phyloP scores from a whole-genome alignment of 2,113 vertebrate species.

The Euleptes europaea region DNA sequence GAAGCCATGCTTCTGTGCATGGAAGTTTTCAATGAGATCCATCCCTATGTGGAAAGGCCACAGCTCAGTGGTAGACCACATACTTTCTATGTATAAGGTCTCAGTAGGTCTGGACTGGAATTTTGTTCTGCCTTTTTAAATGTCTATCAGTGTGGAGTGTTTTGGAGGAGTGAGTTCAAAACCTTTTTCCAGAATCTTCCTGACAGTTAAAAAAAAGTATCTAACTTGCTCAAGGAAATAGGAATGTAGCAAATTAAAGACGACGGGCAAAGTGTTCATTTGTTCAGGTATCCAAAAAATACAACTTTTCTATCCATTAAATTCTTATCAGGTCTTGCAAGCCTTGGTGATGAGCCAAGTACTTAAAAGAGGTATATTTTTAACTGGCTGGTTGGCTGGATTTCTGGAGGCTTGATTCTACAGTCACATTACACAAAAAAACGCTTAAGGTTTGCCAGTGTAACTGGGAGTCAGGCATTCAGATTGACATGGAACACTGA shows the following conservation, averaged over 20 bases:
- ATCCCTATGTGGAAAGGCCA: no score
- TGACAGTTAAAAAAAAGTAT: not conserved
- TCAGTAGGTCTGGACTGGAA: no score
- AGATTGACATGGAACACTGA: not conserved
- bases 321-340: not conserved
- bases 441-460: not conserved
- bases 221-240: not conserved
- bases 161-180: not conserved
- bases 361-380: not conserved
- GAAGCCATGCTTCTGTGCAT: no score
- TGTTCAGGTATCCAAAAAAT: not conserved
- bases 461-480: not conserved
- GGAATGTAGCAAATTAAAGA: not conserved
- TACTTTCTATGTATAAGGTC: no score
- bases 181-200: not conserved
- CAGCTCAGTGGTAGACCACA: no score
- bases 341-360: not conserved
- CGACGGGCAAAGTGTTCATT: not conserved
- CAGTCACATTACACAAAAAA: not conserved
- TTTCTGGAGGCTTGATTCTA: not conserved
- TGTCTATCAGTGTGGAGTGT: not conserved
- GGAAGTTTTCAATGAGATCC: no score
- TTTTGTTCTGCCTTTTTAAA: not conserved
- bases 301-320: not conserved
- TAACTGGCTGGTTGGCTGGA: not conserved